These are phyloP conservation scores for Miniopterus natalensis DNA, from an alignment of 2,113 vertebrate genomes.

Conservation along the genomic window DNA sequence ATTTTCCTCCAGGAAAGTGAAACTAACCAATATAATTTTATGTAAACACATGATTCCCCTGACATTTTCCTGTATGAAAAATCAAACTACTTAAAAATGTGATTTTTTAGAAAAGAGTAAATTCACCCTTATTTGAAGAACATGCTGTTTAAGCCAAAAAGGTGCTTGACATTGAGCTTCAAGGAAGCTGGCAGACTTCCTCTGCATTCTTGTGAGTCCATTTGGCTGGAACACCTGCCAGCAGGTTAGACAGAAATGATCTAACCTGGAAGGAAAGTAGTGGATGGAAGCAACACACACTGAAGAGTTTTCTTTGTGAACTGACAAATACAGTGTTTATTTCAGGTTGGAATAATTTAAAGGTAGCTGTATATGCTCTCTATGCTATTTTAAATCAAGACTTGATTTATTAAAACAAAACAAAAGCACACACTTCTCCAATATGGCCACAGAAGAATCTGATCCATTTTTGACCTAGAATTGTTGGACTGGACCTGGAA, in stretches of 20 bases:
- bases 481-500: background rate
- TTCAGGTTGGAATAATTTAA: background rate
- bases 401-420: conserved; percentile 14
- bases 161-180: background rate
- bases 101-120: background rate
- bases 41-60: background rate
- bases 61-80: conserved; percentile 20
- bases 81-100: background rate
- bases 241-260: background rate
- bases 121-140: background rate
- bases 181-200: background rate
- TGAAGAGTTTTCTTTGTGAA: background rate
- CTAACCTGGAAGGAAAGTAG: background rate
- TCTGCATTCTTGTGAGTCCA: background rate
- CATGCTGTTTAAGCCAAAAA: background rate
- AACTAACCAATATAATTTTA: conserved; percentile 30
- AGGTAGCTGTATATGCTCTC: background rate
- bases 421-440: background rate
- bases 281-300: background rate
- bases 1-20: conserved; percentile 1
- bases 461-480: background rate
- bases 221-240: background rate
- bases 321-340: background rate
- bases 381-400: conserved; percentile 27
- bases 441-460: background rate